Percentiles rank a stretch among this genome's conserved stretches.
Evolutionary conservation across 2,888 invertebrate species (phyloP).

Genomic region (Pardosa pseudoannulata): DNA sequence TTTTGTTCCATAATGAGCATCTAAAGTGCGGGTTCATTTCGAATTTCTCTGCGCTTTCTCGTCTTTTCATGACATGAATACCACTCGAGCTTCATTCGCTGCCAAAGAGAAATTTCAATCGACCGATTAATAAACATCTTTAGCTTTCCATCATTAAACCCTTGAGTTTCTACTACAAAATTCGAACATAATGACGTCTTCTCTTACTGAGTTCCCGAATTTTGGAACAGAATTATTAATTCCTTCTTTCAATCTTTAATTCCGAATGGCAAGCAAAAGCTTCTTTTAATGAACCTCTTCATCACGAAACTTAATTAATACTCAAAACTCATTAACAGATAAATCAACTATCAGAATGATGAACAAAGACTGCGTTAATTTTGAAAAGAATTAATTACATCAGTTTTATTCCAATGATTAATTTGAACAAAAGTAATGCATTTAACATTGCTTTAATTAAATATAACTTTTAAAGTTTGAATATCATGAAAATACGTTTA

Average conservation of each 20-base stretch:
- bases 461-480: background rate
- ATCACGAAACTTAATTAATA: slow-evolving; percentile 2
- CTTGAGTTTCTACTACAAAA: background rate
- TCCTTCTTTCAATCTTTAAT: background rate
- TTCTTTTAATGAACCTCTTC: slow-evolving; percentile 12
- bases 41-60: too few species aligned
- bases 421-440: slow-evolving; percentile 1
- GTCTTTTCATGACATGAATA: too few species aligned
- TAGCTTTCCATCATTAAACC: background rate
- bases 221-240: slow-evolving; percentile 1
- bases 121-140: background rate
- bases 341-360: background rate
- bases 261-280: background rate
- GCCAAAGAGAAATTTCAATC: background rate
- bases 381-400: slow-evolving; percentile 12
- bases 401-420: slow-evolving; percentile 2
- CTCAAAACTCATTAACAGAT: slow-evolving; percentile 4
- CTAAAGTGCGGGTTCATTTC: too few species aligned
- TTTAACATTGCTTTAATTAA: slow-evolving; percentile 1
- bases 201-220: background rate
- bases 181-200: background rate
- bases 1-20: too few species aligned
- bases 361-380: slow-evolving; percentile 13
- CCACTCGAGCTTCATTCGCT: too few species aligned
- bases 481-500: background rate